These are phyloP conservation scores for Platycheirus albimanus DNA, from an alignment of 2,888 invertebrate species.

Conservation along the genomic window DNA sequence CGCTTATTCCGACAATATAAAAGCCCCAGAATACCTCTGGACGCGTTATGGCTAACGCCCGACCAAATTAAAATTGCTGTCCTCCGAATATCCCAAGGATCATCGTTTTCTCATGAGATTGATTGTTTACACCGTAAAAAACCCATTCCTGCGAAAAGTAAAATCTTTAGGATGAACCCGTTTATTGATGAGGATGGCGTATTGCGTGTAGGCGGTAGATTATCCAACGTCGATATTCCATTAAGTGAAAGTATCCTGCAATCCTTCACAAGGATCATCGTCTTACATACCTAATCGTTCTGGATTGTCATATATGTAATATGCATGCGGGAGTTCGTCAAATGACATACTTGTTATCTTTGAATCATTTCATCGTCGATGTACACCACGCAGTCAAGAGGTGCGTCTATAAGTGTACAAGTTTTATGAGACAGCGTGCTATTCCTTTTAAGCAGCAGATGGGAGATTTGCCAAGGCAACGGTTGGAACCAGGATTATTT, in stretches of 20 bases:
- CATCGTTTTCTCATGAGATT: neutral
- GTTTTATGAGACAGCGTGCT: slow-evolving; percentile 19
- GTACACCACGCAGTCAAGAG: neutral
- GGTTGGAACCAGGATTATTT: slow-evolving; percentile 71
- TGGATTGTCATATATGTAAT: slow-evolving; percentile 50
- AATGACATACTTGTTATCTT: slow-evolving; percentile 56
- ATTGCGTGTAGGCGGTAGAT: slow-evolving; percentile 70
- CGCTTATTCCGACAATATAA: slow-evolving; percentile 18
- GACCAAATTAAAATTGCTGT: neutral
- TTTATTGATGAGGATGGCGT: slow-evolving; percentile 65
- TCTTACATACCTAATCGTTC: slow-evolving; percentile 47
- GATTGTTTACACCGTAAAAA: neutral
- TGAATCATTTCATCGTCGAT: slow-evolving; percentile 26
- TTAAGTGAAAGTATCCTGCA: slow-evolving; percentile 66
- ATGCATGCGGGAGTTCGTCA: slow-evolving; percentile 64
- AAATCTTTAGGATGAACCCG: slow-evolving; percentile 45
- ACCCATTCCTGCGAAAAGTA: slow-evolving; percentile 39
- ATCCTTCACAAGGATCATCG: slow-evolving; percentile 63
- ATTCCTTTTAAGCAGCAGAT: slow-evolving; percentile 63
- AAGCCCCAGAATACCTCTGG: neutral
- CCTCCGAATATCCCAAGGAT: neutral
- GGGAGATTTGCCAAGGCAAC: slow-evolving; percentile 68
- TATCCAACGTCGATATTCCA: slow-evolving; percentile 52
- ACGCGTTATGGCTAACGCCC: neutral
- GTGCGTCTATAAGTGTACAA: neutral